Evolutionary conservation across 2,888 invertebrate genomes (phyloP), one percentile per base, ranked within the genome.

Genomic region (Arge pagana): DNA sequence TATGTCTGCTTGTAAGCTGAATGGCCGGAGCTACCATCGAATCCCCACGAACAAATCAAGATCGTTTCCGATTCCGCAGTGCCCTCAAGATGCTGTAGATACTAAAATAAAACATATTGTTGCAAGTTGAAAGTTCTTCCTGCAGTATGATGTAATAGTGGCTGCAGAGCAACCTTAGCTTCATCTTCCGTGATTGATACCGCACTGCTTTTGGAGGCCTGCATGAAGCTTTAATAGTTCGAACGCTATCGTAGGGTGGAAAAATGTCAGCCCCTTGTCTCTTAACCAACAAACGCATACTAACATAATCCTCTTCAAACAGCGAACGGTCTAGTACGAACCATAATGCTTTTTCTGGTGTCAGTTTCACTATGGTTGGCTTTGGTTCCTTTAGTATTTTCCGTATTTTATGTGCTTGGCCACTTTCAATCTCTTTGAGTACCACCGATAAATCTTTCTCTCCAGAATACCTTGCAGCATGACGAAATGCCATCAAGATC

Each of bases 1-100:
- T 23, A 52, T 5, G n/a, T 8, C 19, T 48, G 39, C 21, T 52
- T 35, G 10, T 48, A 52, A 16, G n/a, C 1, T 4, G 53, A 53
- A 24, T n/a, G n/a, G n/a, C n/a, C n/a, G n/a, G n/a, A n/a, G n/a
- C n/a, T n/a, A n/a, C n/a, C n/a, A n/a, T n/a, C 49, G 26, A 8
- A 30, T 8, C 40, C 48, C 36, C 18, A 48, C 3, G 40, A 28
- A 41, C 35, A 49, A 3, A 26, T n/a, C 7, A 52, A n/a, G 10
- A 39, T 31, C 3, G 33, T 11, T 3, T 36, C 39, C 1, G 48
- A 16, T 24, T 24, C 41, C 0, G 19, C 40, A 42, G 13, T 21
- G 7, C 26, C 8, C 16, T 5, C n/a, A 10, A n/a, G 11, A 16
- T 33, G 2, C 26, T 4, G 28, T 11, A 18, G 3, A 11, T 11